A percentile compares a stretch with the other conserved stretches of the same genome.
These are phyloP conservation scores for Crotophaga sulcirostris DNA, from an alignment of 2,113 vertebrate species.

Conservation along the genomic window DNA sequence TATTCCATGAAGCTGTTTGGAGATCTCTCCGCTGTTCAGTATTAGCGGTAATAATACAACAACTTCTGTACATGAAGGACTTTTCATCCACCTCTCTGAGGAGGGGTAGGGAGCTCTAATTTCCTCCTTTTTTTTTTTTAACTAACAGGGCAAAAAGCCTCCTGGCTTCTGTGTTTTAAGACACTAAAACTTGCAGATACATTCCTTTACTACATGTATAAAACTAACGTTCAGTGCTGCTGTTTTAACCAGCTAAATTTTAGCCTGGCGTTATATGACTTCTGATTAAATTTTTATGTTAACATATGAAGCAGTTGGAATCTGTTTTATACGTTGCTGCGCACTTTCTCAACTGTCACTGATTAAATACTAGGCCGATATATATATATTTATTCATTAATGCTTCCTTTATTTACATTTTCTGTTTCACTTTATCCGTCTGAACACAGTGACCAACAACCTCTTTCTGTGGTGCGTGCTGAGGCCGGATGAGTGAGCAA, in stretches of 20 bases:
- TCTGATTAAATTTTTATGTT: background rate
- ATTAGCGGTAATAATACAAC: background rate
- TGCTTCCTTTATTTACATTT: constrained; percentile 5
- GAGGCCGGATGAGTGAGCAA: background rate
- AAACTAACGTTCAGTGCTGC: background rate
- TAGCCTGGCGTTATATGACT: background rate
- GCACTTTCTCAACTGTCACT: background rate
- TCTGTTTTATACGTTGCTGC: background rate
- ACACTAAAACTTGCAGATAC: background rate
- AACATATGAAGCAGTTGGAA: background rate
- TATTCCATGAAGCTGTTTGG: background rate
- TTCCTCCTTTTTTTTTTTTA: background rate
- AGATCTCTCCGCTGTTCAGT: background rate
- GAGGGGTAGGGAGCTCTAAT: background rate
- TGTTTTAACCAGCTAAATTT: background rate
- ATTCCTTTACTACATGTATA: background rate
- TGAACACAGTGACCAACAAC: background rate
- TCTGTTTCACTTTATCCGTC: background rate
- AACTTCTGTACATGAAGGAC: background rate
- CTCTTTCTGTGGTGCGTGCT: background rate
- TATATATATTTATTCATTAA: background rate
- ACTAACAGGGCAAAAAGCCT: background rate
- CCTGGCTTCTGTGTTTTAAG: background rate
- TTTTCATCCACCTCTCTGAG: background rate
- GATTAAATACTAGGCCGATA: background rate